A percentile compares a stretch with the other conserved stretches of the same genome.
Evolutionary conservation across 2,113 vertebrate genomes (phyloP).

Genomic region (Python bivittatus): DNA sequence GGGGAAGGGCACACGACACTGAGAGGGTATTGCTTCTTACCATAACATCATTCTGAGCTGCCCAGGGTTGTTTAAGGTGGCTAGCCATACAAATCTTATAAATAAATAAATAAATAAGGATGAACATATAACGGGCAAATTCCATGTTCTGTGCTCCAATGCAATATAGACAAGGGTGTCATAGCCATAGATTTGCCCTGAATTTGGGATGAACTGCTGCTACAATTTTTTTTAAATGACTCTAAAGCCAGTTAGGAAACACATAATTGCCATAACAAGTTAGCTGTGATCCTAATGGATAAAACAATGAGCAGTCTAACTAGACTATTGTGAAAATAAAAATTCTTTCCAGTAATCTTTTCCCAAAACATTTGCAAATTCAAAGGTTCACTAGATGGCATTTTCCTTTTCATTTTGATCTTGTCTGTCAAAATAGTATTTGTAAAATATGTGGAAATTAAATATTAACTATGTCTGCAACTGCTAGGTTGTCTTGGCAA

Average conservation of each 20-base stretch:
- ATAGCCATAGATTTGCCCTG: background rate
- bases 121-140: no score
- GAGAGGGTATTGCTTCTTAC: no score
- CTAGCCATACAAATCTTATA: no score
- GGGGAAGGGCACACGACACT: no score
- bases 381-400: background rate
- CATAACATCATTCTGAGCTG: no score
- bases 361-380: background rate
- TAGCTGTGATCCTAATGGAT: background rate
- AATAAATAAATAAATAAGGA: no score
- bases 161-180: no score
- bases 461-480: slow-evolving; percentile 28
- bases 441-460: slow-evolving; percentile 15
- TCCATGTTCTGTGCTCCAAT: no score
- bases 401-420: slow-evolving; percentile 1
- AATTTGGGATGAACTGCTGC: background rate
- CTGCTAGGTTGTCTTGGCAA: background rate
- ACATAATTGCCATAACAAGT: background rate
- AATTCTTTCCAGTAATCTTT: background rate
- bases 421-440: slow-evolving; percentile 5
- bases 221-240: background rate
- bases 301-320: background rate
- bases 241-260: background rate
- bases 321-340: background rate
- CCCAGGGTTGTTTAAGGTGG: no score